Conservation (phyloP, 2,113 vertebrate genomes). For the Halichoerus grypus region DNA sequence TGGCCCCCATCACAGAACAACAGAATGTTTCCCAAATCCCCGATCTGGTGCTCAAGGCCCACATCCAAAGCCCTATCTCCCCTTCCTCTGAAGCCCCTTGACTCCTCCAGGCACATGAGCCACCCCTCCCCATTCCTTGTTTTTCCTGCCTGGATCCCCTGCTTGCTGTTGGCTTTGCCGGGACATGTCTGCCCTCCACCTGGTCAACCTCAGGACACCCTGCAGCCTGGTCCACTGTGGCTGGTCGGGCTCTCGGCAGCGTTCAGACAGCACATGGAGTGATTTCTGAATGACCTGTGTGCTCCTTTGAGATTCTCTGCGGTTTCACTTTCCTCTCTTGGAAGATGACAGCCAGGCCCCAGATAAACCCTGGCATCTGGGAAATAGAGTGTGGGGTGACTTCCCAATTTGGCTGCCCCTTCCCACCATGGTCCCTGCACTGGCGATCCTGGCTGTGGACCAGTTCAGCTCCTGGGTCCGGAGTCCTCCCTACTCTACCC, state of each 20-base stretch:
- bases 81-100: neutral
- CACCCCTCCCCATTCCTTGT: neutral
- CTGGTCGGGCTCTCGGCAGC: neutral
- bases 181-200: neutral
- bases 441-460: neutral
- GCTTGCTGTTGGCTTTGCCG: neutral
- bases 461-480: no score
- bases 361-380: neutral
- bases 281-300: neutral
- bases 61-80: no score
- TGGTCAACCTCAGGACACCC: neutral
- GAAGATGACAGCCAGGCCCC: neutral
- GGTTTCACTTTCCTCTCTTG: neutral
- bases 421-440: accelerated
- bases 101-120: no score
- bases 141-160: neutral
- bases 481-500: accelerated
- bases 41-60: neutral
- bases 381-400: neutral
- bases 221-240: neutral
- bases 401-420: no score
- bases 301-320: neutral
- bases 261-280: no score
- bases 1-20: neutral
- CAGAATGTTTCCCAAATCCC: no score